Evolutionary conservation across 2,113 vertebrate species (phyloP).

Genomic region (Notechis scutatus): DNA sequence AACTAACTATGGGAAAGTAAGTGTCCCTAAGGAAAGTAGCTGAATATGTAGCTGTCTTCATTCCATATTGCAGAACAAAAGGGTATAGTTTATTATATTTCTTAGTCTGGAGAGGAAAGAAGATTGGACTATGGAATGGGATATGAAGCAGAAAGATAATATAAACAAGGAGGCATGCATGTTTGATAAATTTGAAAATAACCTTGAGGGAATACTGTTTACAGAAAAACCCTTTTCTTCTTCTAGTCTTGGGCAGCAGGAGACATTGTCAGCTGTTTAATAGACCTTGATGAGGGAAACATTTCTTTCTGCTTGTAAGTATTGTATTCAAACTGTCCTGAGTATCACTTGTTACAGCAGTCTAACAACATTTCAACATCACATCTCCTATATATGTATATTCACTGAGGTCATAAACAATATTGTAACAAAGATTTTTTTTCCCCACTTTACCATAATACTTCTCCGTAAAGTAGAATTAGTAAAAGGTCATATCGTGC

Average conservation of each 20-base stretch:
- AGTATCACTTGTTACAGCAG: constrained; percentile 10
- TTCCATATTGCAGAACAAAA: neutral
- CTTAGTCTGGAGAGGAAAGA: neutral
- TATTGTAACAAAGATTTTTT: neutral
- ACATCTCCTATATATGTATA: constrained; percentile 17
- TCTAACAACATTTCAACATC: constrained; percentile 6
- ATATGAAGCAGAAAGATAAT: no score
- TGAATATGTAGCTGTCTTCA: neutral
- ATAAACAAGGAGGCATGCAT: neutral
- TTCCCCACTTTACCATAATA: neutral
- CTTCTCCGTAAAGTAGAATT: neutral
- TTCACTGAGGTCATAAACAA: constrained; percentile 3
- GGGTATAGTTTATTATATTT: neutral
- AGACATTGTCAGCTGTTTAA: constrained; percentile 96
- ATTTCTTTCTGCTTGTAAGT: constrained; percentile 95
- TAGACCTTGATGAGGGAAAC: constrained; percentile 91
- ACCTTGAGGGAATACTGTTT: neutral
- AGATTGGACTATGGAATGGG: neutral
- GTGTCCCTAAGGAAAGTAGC: constrained; percentile 29
- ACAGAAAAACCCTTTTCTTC: constrained; percentile 22
- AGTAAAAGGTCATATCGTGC: neutral
- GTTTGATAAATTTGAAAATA: neutral
- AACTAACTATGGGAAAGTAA: constrained; percentile 96
- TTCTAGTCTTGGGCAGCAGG: constrained; percentile 94
- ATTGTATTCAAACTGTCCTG: neutral